Conservation (phyloP, 2,113 vertebrate genomes). For the Ictalurus furcatus region DNA sequence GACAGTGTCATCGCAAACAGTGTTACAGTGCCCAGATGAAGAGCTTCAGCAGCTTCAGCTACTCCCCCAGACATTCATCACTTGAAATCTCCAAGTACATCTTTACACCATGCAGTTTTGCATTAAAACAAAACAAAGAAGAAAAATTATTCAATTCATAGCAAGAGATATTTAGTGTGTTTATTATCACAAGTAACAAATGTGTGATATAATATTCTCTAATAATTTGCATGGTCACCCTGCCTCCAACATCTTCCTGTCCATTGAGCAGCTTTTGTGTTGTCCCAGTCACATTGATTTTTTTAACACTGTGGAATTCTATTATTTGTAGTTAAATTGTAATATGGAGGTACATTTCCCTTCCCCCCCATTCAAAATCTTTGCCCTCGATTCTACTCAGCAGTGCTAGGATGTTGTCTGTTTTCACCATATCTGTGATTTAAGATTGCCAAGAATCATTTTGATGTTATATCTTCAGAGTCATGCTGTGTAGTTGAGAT, state of each 20-base stretch:
- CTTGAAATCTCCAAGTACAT: constrained; percentile 21
- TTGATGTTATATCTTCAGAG: constrained; percentile 28
- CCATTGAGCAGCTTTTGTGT: not conserved
- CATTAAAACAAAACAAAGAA: not conserved
- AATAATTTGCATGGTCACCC: not conserved
- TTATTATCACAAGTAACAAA: not conserved
- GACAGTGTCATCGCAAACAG: constrained; percentile 65
- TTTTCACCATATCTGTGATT: not conserved
- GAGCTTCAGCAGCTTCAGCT: constrained; percentile 41
- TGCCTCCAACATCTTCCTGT: not conserved
- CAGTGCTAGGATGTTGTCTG: not conserved
- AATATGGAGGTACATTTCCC: not conserved
- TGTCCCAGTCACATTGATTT: not conserved
- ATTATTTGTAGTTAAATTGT: constrained; percentile 5
- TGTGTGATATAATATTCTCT: not conserved
- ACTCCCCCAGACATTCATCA: constrained; percentile 21
- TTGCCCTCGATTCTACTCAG: no score
- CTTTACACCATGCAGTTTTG: not conserved
- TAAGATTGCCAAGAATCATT: not conserved
- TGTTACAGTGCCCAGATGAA: constrained; percentile 52
- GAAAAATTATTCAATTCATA: not conserved
- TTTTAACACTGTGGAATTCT: not conserved
- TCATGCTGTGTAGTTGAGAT: constrained; percentile 24
- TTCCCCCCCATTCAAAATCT: not conserved
- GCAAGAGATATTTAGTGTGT: not conserved